Evolutionary conservation across 2,888 invertebrate species (phyloP).

Genomic region (Resseliella maxima): DNA sequence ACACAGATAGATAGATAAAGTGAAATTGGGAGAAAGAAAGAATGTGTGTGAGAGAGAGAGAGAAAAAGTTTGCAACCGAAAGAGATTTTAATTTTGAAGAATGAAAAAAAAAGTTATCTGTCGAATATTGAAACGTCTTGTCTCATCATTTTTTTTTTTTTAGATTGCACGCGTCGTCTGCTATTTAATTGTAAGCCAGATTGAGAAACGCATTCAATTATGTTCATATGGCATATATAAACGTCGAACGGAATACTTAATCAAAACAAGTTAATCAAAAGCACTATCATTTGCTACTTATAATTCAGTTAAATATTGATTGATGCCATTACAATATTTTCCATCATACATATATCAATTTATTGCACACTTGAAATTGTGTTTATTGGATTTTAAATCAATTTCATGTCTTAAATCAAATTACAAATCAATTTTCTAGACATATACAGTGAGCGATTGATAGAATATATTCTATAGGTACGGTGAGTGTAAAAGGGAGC

Average conservation of each 20-base stretch:
- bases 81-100: no score
- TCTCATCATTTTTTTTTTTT: neutral
- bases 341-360: neutral
- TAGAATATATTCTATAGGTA: no score
- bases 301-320: slow-evolving; percentile 41
- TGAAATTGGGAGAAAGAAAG: no score
- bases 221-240: no score
- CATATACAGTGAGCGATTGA: no score
- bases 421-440: slow-evolving; percentile 45
- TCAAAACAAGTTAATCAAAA: slow-evolving; percentile 14
- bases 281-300: neutral
- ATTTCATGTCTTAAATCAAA: slow-evolving; percentile 43
- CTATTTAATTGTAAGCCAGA: neutral
- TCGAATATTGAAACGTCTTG: neutral
- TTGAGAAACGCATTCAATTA: neutral
- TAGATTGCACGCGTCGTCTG: neutral
- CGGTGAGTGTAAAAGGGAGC: no score
- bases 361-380: neutral
- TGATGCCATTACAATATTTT: neutral
- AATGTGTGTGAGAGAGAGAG: no score
- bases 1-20: neutral
- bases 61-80: no score
- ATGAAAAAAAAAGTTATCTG: no score
- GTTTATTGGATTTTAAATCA: neutral
- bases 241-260: neutral